Evolutionary conservation across 2,888 invertebrate genomes (phyloP).

Genomic region (Nephrotoma guestfalica): DNA sequence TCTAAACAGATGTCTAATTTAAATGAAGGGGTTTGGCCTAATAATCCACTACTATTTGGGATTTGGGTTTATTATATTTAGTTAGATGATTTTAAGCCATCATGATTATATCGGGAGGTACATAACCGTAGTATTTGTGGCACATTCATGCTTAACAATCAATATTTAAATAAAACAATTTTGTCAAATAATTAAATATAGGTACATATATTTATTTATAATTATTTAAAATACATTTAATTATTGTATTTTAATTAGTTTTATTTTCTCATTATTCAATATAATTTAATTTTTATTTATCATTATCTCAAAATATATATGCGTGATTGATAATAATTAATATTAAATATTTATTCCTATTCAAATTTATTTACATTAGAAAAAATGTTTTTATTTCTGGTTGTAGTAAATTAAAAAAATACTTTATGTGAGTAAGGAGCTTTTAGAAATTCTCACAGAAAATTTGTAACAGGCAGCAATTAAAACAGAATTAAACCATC

Average conservation of each 20-base stretch:
- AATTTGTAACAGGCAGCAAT: not conserved
- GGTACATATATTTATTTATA: not conserved
- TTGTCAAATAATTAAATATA: not conserved
- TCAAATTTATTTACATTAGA: not conserved
- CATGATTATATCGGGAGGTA: no score
- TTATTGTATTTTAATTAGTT: not conserved
- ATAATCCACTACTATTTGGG: no score
- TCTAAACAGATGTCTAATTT: no score
- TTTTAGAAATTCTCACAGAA: not conserved
- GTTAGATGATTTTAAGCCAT: no score
- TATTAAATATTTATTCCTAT: not conserved
- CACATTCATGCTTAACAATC: no score
- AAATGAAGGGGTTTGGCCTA: no score
- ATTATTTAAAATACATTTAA: not conserved
- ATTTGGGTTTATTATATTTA: no score
- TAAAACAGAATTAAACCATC: not conserved
- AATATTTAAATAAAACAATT: not conserved
- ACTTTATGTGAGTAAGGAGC: not conserved
- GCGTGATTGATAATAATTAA: not conserved
- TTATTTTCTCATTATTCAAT: not conserved
- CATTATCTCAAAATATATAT: not conserved
- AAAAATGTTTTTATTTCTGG: not conserved
- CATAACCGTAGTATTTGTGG: no score
- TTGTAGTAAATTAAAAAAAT: not conserved
- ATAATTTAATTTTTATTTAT: not conserved